Conservation (phyloP, 92 coral and sea anemone species). For the Pocillopora grandis region DNA sequence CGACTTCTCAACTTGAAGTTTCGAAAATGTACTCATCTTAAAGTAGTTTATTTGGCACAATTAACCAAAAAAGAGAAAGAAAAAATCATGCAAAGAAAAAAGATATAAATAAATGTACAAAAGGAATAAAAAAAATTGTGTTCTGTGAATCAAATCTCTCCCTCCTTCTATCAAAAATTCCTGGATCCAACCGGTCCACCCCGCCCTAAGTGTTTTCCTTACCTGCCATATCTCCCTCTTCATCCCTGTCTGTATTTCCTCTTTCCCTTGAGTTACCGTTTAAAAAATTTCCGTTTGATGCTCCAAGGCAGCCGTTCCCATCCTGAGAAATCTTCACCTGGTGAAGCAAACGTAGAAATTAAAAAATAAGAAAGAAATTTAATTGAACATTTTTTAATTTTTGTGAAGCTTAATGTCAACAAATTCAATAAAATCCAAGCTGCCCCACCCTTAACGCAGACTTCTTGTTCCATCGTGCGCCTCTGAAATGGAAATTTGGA, state of each 20-base stretch:
- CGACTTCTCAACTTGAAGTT: too few species aligned
- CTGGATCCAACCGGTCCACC: too few species aligned
- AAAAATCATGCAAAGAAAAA: too few species aligned
- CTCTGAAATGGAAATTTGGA: conserved; percentile 37
- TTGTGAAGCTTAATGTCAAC: neutral
- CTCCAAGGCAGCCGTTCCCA: conserved; percentile 5
- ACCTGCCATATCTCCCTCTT: conserved; percentile 65
- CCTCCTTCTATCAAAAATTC: too few species aligned
- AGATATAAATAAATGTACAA: too few species aligned
- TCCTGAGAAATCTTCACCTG: conserved; percentile 64
- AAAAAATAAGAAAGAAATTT: neutral
- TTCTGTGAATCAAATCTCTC: too few species aligned
- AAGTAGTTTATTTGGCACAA: too few species aligned
- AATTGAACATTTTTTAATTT: too few species aligned
- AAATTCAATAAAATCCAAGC: neutral
- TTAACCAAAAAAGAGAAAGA: too few species aligned
- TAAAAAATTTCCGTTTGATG: conserved; percentile 49
- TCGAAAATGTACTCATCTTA: too few species aligned
- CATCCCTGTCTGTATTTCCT: conserved; percentile 53
- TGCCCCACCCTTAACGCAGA: conserved; percentile 74
- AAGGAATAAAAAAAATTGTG: too few species aligned
- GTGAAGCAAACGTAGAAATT: neutral
- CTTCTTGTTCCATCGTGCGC: conserved; percentile 78
- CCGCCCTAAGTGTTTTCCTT: neutral
- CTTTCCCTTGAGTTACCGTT: conserved; percentile 46